Conservation (phyloP, 2,113 vertebrate species). For the Mastomys coucha region DNA sequence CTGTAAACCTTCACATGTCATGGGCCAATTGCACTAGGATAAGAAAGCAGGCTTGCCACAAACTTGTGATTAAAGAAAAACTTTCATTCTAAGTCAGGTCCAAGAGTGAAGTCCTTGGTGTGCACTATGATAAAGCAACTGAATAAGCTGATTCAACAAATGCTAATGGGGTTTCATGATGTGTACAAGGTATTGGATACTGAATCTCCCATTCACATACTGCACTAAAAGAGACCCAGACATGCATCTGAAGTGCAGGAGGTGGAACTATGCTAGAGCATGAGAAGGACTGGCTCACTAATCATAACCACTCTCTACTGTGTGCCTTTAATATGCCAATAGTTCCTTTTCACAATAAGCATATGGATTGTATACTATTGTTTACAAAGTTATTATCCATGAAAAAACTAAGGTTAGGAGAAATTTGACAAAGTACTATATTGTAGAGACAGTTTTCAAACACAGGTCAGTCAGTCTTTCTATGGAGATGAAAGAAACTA, state of each 20-base stretch:
- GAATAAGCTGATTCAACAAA: not conserved
- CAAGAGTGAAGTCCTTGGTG: not conserved
- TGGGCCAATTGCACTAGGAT: too few relatives aligned
- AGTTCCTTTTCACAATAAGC: not conserved
- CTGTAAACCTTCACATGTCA: too few relatives aligned
- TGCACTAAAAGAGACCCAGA: not conserved
- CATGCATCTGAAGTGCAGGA: not conserved
- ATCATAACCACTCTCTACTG: not conserved
- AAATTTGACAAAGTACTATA: not conserved
- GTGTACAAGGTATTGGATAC: not conserved
- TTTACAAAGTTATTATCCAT: not conserved
- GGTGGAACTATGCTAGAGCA: not conserved
- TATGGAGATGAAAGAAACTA: not conserved
- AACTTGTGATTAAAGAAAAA: too few relatives aligned
- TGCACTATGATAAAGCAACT: not conserved
- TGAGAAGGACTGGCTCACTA: not conserved
- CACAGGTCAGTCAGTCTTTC: not conserved
- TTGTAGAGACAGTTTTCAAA: constrained; percentile 5
- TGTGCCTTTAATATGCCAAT: not conserved
- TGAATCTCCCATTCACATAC: not conserved
- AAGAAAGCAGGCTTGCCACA: too few relatives aligned
- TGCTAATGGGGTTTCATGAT: not conserved
- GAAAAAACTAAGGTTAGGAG: not conserved
- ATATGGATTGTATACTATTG: not conserved
- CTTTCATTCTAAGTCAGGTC: too few relatives aligned